Base-by-base conservation (phyloP, 2,797 vertebrate species). In the Ceryle rudis region DNA sequence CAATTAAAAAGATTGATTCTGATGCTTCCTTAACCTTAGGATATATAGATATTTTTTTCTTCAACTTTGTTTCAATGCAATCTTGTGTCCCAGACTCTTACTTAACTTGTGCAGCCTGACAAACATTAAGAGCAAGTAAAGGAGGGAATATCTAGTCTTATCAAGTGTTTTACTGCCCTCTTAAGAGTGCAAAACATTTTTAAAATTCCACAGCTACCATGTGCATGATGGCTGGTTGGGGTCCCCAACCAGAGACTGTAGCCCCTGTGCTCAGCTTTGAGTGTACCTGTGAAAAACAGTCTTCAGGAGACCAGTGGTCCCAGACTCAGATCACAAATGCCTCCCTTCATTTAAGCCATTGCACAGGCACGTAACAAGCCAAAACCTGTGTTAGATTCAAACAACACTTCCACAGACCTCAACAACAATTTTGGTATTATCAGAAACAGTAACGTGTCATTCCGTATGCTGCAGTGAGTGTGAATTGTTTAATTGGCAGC, bases 161-260 rank as follows among this genome's bases (percentile, higher is more conserved):
- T 2, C 0, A 1, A 67, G 21, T 11, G 17, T 44, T 93, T 82
- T 58, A 66, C 18, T 16, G 17, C 11, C 11, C 37, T 86, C n/a
- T 60, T 52, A 54, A 78, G 55, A 92, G 22, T 17, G 44, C 20
- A 80, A 65, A 95, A 64, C 4, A 35, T 0, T 0, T 28, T 52
- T n/a, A 77, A 77, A 75, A 93, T 58, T 67, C 23, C 51, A 62
- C 1, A 58, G 55, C 67, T 74, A 46, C 20, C 15, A 21, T 5
- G 4, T 26, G 9, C 2, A 1, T 14, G 13, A 21, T 0, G 0
- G 5, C 9, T 11, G 83, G n/a, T 35, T 35, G 17, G 21, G 6
- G 10, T 60, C n/a, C 35, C 18, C 65, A 71, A 5, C 1, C 35
- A 90, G 75, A 64, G 47, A 31, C 0, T 42, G 5, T 23, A 19